Evolutionary conservation across 2,113 vertebrate species (phyloP).

Genomic region (Dipodomys spectabilis): DNA sequence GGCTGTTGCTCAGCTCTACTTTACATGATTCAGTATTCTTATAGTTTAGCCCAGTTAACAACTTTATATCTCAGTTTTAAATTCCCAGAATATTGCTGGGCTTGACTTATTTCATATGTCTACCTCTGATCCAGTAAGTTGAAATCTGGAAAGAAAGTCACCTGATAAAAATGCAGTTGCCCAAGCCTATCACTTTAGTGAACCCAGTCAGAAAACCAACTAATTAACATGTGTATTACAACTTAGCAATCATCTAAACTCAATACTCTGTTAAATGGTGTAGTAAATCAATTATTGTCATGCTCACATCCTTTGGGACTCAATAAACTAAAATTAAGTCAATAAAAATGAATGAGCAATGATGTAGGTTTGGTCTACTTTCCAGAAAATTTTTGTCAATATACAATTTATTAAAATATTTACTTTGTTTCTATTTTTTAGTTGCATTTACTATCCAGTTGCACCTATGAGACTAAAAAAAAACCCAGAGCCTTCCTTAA

Average conservation of each 20-base stretch:
- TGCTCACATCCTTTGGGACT: constrained; percentile 1
- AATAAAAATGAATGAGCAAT: constrained; percentile 48
- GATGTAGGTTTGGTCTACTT: background rate
- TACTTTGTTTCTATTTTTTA: constrained; percentile 3
- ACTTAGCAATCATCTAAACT: constrained; percentile 17
- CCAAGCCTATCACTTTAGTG: background rate
- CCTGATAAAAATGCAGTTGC: background rate
- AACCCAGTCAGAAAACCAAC: constrained; percentile 19
- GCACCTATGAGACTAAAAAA: background rate
- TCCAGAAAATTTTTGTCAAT: constrained; percentile 33
- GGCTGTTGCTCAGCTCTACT: background rate
- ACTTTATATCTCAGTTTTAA: constrained; percentile 13
- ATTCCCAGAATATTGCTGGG: constrained; percentile 7
- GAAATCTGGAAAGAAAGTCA: background rate
- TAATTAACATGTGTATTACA: constrained; percentile 41
- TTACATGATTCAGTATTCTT: background rate
- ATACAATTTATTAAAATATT: constrained; percentile 30
- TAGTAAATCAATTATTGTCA: constrained; percentile 57
- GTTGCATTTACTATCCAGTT: background rate
- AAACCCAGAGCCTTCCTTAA: background rate
- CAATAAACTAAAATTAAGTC: constrained; percentile 43
- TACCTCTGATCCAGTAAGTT: background rate
- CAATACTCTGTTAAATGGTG: constrained; percentile 40
- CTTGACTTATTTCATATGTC: constrained; percentile 19
- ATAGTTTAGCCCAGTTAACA: background rate